Conservation (phyloP, 2,113 vertebrate genomes). For the Tiliqua scincoides region DNA sequence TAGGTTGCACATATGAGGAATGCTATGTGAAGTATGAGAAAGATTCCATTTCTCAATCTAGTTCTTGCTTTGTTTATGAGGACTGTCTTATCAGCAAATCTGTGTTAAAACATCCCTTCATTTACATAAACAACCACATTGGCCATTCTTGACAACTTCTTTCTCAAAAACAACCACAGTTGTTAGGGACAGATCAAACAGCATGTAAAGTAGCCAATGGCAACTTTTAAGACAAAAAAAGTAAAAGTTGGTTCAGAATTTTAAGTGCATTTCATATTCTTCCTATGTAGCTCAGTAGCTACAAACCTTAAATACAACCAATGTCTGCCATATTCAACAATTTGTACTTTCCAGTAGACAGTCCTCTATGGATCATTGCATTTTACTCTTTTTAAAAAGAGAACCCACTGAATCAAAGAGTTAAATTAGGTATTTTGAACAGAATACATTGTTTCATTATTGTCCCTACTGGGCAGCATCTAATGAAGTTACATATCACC, state of each 20-base stretch:
- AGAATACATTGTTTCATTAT: not conserved
- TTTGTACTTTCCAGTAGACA: not conserved
- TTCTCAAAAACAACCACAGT: conserved; percentile 6
- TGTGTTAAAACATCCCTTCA: conserved; percentile 5
- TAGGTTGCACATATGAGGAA: not conserved
- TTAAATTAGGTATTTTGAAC: not conserved
- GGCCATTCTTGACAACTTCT: not conserved
- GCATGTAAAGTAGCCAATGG: not conserved
- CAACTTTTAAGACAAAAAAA: not conserved
- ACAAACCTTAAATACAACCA: not conserved
- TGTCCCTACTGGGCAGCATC: not conserved
- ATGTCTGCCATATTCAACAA: not conserved
- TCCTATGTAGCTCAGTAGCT: not conserved
- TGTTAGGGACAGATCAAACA: not conserved
- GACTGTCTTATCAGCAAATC: conserved; percentile 8
- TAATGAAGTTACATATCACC: not conserved
- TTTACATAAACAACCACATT: not conserved
- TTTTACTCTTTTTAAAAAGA: conserved; percentile 24
- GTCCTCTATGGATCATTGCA: not conserved
- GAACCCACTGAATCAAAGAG: not conserved
- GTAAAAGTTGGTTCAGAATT: conserved; percentile 8
- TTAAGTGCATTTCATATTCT: not conserved
- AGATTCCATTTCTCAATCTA: conserved; percentile 30
- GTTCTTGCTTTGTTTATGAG: conserved; percentile 48
- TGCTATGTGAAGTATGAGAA: not conserved